Percentiles rank a stretch among this genome's conserved stretches.
These are phyloP conservation scores for Chorisops tibialis DNA, from an alignment of 2,888 invertebrate genomes.

Conservation along the genomic window DNA sequence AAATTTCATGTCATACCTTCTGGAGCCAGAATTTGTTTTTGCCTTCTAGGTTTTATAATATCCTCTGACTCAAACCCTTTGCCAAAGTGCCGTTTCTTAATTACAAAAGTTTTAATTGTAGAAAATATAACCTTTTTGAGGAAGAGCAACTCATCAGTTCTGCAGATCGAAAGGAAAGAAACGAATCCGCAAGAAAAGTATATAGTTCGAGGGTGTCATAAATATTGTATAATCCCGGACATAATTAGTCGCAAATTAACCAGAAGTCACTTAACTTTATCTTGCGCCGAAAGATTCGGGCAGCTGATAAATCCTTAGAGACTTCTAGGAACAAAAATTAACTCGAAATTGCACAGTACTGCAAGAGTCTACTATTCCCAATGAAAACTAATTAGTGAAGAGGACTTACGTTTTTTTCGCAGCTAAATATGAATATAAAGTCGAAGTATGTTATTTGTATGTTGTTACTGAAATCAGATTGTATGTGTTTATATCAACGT, in stretches of 20 bases:
- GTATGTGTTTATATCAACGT: too few relatives aligned
- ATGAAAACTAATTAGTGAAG: too few relatives aligned
- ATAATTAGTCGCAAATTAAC: conserved; percentile 22
- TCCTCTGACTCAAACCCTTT: not conserved
- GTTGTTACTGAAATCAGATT: too few relatives aligned
- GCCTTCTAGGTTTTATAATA: too few relatives aligned
- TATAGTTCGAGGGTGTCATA: not conserved
- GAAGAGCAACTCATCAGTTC: conserved; percentile 12
- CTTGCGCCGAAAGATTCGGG: conserved; percentile 7
- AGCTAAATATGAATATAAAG: too few relatives aligned
- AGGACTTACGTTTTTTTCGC: too few relatives aligned
- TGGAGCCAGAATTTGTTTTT: too few relatives aligned
- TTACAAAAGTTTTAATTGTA: conserved; percentile 24
- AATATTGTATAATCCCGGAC: conserved; percentile 14
- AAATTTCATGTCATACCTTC: too few relatives aligned
- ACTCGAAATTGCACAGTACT: too few relatives aligned
- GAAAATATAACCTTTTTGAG: conserved; percentile 15
- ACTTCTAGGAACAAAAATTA: too few relatives aligned
- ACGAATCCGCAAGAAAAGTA: not conserved
- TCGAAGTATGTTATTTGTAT: too few relatives aligned
- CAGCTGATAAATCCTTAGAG: conserved; percentile 2
- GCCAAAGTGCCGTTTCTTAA: conserved; percentile 1
- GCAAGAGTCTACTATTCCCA: too few relatives aligned
- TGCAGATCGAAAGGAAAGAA: not conserved
- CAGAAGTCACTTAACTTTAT: conserved; percentile 21